Evolutionary conservation across 2,888 invertebrate species (phyloP).

Genomic region (Bibio marci): DNA sequence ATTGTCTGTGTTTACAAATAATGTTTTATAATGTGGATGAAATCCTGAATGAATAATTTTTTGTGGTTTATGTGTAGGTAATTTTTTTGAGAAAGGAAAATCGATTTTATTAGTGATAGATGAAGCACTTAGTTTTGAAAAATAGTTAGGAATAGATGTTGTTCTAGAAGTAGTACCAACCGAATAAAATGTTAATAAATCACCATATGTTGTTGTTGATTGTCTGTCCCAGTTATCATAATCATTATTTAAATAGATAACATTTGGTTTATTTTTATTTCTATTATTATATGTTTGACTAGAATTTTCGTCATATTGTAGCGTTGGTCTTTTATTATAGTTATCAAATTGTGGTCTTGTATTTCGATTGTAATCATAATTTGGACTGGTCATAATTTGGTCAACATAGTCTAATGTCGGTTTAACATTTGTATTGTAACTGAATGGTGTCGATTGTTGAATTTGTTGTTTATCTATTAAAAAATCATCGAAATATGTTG

Average conservation of each 20-base stretch:
- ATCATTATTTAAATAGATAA: background rate
- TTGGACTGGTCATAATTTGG: slow-evolving; percentile 1
- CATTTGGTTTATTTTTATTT: background rate
- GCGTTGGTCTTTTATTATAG: slow-evolving; percentile 1
- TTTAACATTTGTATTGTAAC: slow-evolving; percentile 4
- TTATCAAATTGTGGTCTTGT: slow-evolving; percentile 18
- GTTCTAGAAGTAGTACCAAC: slow-evolving; percentile 8
- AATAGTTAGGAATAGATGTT: slow-evolving; percentile 3
- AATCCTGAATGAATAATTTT: background rate
- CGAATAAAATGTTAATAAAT: slow-evolving; percentile 6
- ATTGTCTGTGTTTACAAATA: too few relatives aligned
- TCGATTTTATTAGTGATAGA: background rate
- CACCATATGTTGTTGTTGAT: background rate
- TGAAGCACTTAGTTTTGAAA: background rate
- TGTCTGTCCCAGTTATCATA: background rate
- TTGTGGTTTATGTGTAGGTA: background rate
- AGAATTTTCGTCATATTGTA: background rate
- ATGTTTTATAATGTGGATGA: background rate
- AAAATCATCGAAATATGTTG: slow-evolving; percentile 3
- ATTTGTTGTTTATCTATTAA: background rate
- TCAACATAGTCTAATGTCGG: slow-evolving; percentile 1
- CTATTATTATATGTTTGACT: background rate
- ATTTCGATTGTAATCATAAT: slow-evolving; percentile 7
- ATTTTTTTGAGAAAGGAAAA: too few relatives aligned
- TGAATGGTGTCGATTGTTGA: slow-evolving; percentile 9